Conservation (phyloP, 2,113 vertebrate genomes). For the Zapornia atra region DNA sequence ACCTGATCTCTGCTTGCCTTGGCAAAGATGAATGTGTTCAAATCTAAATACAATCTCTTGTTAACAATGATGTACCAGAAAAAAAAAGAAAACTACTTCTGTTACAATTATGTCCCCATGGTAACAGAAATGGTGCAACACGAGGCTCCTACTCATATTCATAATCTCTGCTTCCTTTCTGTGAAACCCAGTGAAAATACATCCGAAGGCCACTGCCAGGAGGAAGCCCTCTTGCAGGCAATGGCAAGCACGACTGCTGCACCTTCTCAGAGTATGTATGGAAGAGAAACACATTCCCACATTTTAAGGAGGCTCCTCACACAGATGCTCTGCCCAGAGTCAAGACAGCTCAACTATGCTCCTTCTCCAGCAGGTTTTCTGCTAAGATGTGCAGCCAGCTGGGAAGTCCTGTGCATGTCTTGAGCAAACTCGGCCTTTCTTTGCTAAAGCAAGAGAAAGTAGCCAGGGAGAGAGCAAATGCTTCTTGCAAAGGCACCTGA, state of each 20-base stretch:
- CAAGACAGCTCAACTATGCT: neutral
- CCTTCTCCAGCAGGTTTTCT: neutral
- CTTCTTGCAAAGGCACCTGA: neutral
- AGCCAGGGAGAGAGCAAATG: neutral
- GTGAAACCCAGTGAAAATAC: neutral
- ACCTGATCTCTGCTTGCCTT: neutral
- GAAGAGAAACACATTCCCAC: neutral
- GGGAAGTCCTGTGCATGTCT: neutral
- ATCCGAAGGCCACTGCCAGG: neutral
- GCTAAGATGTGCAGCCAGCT: neutral
- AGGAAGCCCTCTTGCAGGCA: neutral
- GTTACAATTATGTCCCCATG: conserved; percentile 31
- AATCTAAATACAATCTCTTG: conserved; percentile 18
- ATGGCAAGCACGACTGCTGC: neutral
- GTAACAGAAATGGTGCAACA: conserved; percentile 14
- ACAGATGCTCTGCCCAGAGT: neutral
- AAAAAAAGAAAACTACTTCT: neutral
- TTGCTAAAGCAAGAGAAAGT: neutral
- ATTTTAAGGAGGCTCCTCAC: neutral
- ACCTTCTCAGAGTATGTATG: neutral
- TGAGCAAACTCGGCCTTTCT: neutral
- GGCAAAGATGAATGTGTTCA: neutral
- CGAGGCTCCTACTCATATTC: neutral
- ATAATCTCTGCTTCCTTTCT: neutral
- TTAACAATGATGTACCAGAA: neutral